Evolutionary conservation across 1,140 invertebrate genomes (phyloP).

Genomic region (Drosophila repletoides): DNA sequence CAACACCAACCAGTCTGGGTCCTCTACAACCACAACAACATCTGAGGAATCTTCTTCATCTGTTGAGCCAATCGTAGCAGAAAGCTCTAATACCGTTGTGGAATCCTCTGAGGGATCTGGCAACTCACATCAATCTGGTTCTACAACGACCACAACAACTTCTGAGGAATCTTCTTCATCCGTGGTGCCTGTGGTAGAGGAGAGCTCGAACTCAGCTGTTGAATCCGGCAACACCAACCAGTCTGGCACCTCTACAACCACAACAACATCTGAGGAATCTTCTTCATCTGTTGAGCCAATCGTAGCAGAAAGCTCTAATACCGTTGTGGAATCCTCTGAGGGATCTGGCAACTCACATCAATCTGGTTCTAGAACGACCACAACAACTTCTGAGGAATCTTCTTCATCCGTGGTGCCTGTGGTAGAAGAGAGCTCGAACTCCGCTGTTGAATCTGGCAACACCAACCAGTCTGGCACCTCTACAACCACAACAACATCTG

Average conservation of each 20-base stretch:
- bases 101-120: not conserved
- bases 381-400: not conserved
- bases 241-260: conserved; percentile 16
- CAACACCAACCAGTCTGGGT: conserved; percentile 1
- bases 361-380: conserved; percentile 2
- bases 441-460: not conserved
- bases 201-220: not conserved
- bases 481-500: conserved; percentile 12
- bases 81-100: conserved; percentile 1
- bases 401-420: not conserved
- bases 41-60: not conserved
- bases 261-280: conserved; percentile 8
- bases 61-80: not conserved
- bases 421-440: not conserved
- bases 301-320: not conserved
- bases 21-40: not conserved
- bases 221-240: not conserved
- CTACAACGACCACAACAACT: conserved; percentile 8
- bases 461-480: not conserved
- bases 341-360: not conserved
- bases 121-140: not conserved
- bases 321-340: not conserved
- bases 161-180: not conserved
- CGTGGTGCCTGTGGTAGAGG: not conserved
- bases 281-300: not conserved